Evolutionary conservation across 2,797 vertebrate species (phyloP), one percentile per base, ranked within the genome.

Genomic region (Cossypha niveicapilla): DNA sequence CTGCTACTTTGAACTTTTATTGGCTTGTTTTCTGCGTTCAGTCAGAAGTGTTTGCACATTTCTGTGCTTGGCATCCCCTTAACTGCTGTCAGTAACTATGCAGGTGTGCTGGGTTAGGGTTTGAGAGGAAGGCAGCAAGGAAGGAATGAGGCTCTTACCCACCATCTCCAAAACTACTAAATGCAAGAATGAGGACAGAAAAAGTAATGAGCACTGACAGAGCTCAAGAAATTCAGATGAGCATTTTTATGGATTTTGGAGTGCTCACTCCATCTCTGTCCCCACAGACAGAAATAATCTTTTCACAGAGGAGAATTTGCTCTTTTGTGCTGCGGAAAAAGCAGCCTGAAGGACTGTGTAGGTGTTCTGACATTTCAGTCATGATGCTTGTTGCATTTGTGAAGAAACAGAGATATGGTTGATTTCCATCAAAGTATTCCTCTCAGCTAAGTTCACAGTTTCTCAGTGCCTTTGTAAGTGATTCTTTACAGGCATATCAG

Each of bases 291-390:
- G 56, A 85, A 89, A 56, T 41, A 30, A 83, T 89, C 42, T 67
- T 86, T 60, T 70, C 34, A 60, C 6, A 74, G 75, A 45, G 70
- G 27, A 58, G 53, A 87, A 30, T 86, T 79, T 81, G 70, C 87
- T 93, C 67, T 93, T 95, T 50, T 82, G 63, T 79, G 37, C 50
- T 71, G 57, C 2, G 13, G 78, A 35, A 80, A 80, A 67, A 80
- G 72, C 92, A 94, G 87, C 92, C 76, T 88, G 82, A 83, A 94
- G 90, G 91, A 65, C 89, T 14, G 18, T 22, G 87, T 87, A 90
- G 89, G 92, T 92, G 91, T 91, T 87, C 58, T 86, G 92, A 95
- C 85, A 90, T 94, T 92, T 91, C 75, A 82, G 41, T 82, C 65
- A 23, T 77, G 86, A 74, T 0, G 30, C 74, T 79, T 72, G 44